A percentile compares a stretch with the other conserved stretches of the same genome.
These are phyloP conservation scores for Zaprionus gabonicus DNA, from an alignment of 1,140 invertebrate species.

Conservation along the genomic window DNA sequence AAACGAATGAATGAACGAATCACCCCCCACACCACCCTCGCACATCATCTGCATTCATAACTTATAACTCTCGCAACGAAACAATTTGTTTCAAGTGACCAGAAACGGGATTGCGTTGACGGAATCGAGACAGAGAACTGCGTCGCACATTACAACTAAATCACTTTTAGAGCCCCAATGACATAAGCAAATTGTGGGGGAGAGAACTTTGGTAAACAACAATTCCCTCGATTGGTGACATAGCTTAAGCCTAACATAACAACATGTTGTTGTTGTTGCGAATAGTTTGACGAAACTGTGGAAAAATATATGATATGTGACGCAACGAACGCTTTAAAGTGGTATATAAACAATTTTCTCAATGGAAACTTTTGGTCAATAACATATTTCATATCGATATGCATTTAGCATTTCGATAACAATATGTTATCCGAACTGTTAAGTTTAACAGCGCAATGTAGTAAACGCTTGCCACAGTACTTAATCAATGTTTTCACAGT, in stretches of 20 bases:
- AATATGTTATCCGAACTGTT: no score
- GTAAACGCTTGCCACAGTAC: no score
- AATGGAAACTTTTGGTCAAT: background rate
- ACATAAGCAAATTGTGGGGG: slow-evolving; percentile 1
- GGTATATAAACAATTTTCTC: background rate
- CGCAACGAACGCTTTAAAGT: background rate
- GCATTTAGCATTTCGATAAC: no score
- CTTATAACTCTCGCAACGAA: slow-evolving; percentile 19
- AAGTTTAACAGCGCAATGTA: no score
- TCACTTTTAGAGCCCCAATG: background rate
- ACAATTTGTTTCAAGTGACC: slow-evolving; percentile 28
- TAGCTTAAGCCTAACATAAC: background rate
- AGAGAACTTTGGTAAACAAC: background rate
- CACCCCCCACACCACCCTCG: background rate
- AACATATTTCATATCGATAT: no score
- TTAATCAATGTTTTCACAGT: no score
- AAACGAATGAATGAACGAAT: background rate
- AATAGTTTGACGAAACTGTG: background rate
- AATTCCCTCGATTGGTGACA: background rate
- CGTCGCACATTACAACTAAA: background rate
- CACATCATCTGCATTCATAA: slow-evolving; percentile 2
- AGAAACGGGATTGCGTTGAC: slow-evolving; percentile 5
- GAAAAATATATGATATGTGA: background rate
- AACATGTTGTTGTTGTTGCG: background rate
- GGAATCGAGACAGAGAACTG: background rate